phyloP scores from a whole-genome alignment of 2,888 invertebrate genomes.

The Napeogenes sylphis region DNA sequence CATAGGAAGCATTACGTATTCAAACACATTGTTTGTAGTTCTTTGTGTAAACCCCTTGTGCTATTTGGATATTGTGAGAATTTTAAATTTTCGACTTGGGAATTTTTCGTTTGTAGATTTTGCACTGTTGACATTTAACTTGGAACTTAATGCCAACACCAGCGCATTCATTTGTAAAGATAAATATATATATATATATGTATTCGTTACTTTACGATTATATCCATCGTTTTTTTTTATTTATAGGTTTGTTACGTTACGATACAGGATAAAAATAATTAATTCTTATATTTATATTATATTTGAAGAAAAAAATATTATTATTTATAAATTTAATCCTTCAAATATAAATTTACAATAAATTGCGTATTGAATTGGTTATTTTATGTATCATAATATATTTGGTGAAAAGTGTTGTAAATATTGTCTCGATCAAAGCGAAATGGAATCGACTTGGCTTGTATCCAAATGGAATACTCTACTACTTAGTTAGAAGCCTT shows the following conservation, averaged over 20 bases:
- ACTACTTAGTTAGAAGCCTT: constrained; percentile 17
- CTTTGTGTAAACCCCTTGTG: background rate
- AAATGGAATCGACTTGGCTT: constrained; percentile 33
- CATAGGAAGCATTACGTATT: background rate
- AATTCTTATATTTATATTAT: no score
- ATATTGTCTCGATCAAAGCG: constrained; percentile 34
- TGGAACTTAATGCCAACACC: background rate
- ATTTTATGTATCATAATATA: background rate
- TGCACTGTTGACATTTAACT: constrained; percentile 1
- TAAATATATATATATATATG: no score
- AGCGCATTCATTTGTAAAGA: no score
- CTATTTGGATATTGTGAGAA: background rate
- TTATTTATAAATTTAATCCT: no score
- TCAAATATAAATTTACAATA: no score
- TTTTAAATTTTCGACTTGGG: background rate
- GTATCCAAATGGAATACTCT: constrained; percentile 31
- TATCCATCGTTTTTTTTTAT: no score
- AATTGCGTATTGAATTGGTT: background rate
- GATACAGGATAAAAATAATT: no score
- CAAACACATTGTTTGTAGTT: background rate
- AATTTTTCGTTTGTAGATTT: background rate
- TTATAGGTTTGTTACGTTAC: no score
- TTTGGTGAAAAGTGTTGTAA: constrained; percentile 19
- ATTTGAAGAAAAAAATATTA: no score
- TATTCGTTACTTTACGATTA: no score